These are phyloP conservation scores for Selene dorsalis DNA, from an alignment of 2,797 vertebrate genomes.

Conservation along the genomic window DNA sequence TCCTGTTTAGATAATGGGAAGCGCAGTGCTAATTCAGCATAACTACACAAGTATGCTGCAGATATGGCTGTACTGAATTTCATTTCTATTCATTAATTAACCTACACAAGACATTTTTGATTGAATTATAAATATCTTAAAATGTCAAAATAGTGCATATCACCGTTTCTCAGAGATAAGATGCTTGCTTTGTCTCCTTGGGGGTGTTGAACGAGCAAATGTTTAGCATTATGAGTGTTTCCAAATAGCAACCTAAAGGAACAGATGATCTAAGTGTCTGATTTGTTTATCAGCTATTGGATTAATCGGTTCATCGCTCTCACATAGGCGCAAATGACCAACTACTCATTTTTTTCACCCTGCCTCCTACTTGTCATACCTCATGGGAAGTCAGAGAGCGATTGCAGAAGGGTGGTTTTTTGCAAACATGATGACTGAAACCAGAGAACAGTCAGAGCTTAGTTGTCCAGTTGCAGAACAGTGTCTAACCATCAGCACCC, in stretches of 20 bases:
- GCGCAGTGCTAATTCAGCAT: background rate
- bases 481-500: constrained; percentile 4
- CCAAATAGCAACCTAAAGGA: background rate
- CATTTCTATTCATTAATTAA: constrained; percentile 1
- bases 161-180: background rate
- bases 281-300: background rate
- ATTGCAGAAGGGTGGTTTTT: constrained; percentile 17
- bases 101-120: background rate
- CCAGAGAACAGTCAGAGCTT: background rate
- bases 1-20: background rate
- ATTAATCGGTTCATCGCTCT: background rate
- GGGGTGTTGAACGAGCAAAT: background rate
- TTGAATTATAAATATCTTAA: background rate
- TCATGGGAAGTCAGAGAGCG: background rate
- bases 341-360: background rate
- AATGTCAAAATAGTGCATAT: background rate
- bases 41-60: constrained; percentile 4
- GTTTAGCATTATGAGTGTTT: background rate
- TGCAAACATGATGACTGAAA: constrained; percentile 16
- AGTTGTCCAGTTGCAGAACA: constrained; percentile 10
- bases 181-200: background rate
- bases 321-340: background rate
- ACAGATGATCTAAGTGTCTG: background rate
- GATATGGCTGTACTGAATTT: background rate
- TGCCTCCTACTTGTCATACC: background rate